Evolutionary conservation across 92 coral and sea anemone species (phyloP), one percentile per base, ranked within the genome.

Genomic region (Porites divaricata): DNA sequence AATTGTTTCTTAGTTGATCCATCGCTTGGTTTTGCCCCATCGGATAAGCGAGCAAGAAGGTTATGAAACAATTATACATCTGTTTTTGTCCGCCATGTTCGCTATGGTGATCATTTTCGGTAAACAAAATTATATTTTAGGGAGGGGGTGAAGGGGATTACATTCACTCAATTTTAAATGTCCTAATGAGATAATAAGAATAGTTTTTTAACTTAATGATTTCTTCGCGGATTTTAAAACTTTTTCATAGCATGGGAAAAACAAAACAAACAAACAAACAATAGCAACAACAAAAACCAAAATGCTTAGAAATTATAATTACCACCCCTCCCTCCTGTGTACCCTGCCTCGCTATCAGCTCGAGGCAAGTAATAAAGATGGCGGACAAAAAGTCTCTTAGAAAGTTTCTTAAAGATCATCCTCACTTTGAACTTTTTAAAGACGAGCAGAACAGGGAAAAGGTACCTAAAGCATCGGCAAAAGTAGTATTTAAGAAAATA

Each of bases 331-430:
- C 72, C 2, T 25, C 21, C 0, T 20, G 62, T 78, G 58, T 15
- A 64, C 15, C 6, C 3, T 35, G 45, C 80, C 79, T 82, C 79
- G 71, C 11, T 26, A 16, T 62, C 25, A 49, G 52, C 62, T 61
- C 79, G 86, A 76, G 74, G 88, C 65, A 45, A 12, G 19, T 10
- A 56, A 26, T 23, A 81, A 94, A 92, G 69, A 94, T 94, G 98
- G 93, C 92, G 98, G 91, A 88, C 73, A 63, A 51, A 57, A 52
- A 48, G 51, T 70, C 79, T 35, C 91, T 96, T 23, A 78, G 59
- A 72, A 84, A 83, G 75, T 85, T 96, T 76, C 87, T 96, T n/a
- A 20, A 86, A 58, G 90, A 79, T 22, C 92, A 92, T 87, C 88
- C 94, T 50, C 75, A 90, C 92, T 81, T 96, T 67, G 95, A 93